Evolutionary conservation across 1,140 invertebrate species (phyloP), one percentile per base, ranked within the genome.

Genomic region (Calliopsis andreniformis): DNA sequence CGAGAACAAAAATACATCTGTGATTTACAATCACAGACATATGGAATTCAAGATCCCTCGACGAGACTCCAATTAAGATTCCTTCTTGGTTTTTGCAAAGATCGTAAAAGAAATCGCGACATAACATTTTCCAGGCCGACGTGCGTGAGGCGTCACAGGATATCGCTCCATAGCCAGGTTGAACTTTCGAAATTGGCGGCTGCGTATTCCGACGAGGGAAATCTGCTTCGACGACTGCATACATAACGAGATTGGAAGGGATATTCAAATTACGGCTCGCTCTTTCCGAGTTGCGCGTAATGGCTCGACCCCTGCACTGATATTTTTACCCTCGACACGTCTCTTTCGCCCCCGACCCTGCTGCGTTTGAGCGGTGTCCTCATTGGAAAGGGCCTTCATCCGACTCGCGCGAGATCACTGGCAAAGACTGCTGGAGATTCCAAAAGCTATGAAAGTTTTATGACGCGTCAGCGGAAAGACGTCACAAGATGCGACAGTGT

Each of bases 361-460:
- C 58, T 10, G 25, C 70, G 66, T 63, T 69, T 76, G 62, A 76
- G 72, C 35, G 20, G 35, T 55, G 55, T 25, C 30, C 42, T n/a
- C 51, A 32, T n/a, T n/a, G n/a, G 30, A 67, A 76, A 47, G 61
- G 45, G 47, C 5, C 56, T 79, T 3, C 10, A 66, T 80, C 69
- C 56, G 58, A 58, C 45, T 67, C 75, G 78, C 55, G 70, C 63
- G 67, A 61, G 67, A 49, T 58, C 63, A 66, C 70, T 69, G 70
- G 70, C 58, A 39, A 81, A 79, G 64, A 68, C 64, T 47, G 76
- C 28, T 61, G 64, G 47, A 82, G 70, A 80, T 82, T 76, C 78
- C 61, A 35, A 82, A 71, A 76, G 71, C 63, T 76, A 76, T 80
- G 80, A 82, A 82, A 82, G 80, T 82, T 82, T 80, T 76, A 82